These are phyloP conservation scores for Coecobrya sp. DNA, from an alignment of 2,888 invertebrate species.

Conservation along the genomic window DNA sequence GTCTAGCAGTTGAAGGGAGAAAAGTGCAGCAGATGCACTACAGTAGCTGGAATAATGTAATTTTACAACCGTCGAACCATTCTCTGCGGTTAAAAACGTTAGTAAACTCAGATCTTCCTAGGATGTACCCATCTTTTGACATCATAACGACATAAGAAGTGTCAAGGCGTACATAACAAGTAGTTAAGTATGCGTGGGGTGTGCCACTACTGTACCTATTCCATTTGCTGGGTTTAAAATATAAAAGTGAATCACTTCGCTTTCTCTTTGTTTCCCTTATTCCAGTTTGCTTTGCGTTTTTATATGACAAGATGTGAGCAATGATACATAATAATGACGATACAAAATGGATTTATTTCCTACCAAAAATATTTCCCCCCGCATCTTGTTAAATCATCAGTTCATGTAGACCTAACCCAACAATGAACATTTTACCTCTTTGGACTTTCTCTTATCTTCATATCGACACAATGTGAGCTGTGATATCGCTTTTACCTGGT, in stretches of 20 bases:
- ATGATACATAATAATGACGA: slow-evolving; percentile 79
- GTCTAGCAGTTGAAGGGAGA: neutral
- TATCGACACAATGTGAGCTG: too few relatives aligned
- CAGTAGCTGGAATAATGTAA: slow-evolving; percentile 43
- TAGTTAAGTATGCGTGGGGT: slow-evolving; percentile 66
- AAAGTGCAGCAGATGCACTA: slow-evolving; percentile 56
- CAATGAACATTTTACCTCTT: neutral
- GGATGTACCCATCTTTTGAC: slow-evolving; percentile 48
- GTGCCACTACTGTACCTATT: neutral
- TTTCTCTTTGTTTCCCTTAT: neutral
- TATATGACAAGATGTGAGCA: slow-evolving; percentile 77
- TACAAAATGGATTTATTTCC: slow-evolving; percentile 60
- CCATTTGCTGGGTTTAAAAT: slow-evolving; percentile 12
- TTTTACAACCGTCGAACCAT: neutral
- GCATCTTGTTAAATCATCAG: neutral
- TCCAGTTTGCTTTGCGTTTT: neutral
- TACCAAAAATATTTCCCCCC: slow-evolving; percentile 7
- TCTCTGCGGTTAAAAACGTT: slow-evolving; percentile 64
- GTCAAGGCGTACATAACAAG: slow-evolving; percentile 78
- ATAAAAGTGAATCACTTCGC: neutral
- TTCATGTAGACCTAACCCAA: neutral
- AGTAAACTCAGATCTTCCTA: slow-evolving; percentile 21
- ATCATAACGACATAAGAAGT: slow-evolving; percentile 76
- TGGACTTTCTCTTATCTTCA: neutral
- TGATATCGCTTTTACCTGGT: too few relatives aligned